A percentile compares a stretch with the other conserved stretches of the same genome.
Conservation (phyloP, 2,113 vertebrate genomes). For the Phrynocephalus versicolor region DNA sequence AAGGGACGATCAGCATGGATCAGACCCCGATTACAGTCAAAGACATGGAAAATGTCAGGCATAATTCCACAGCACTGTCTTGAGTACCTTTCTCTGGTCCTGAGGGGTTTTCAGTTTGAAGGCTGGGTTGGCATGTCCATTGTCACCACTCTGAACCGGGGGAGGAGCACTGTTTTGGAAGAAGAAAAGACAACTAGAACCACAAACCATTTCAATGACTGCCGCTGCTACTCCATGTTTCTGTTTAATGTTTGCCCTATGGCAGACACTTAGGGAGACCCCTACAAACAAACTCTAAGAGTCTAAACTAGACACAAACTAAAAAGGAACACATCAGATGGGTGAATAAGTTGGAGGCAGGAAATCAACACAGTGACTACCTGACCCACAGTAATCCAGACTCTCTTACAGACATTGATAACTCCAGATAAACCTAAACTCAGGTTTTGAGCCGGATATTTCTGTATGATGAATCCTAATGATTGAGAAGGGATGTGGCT, state of each 20-base stretch:
- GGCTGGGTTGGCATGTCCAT: slow-evolving; percentile 85
- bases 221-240: not conserved
- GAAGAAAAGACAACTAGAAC: not conserved
- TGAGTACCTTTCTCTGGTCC: slow-evolving; percentile 79
- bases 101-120: slow-evolving; percentile 85
- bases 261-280: not conserved
- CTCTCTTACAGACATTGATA: not conserved
- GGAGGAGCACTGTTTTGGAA: slow-evolving; percentile 65
- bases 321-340: not conserved
- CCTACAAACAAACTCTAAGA: not conserved
- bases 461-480: not conserved
- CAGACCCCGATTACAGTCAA: not conserved
- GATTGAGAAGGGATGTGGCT: not conserved
- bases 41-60: not conserved
- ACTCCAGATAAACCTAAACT: not conserved
- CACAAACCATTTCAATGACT: not conserved
- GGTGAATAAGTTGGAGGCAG: not conserved
- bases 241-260: not conserved
- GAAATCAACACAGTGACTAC: not conserved
- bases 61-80: not conserved
- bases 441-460: not conserved
- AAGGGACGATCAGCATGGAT: not conserved
- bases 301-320: not conserved
- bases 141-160: slow-evolving; percentile 54
- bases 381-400: not conserved